phyloP scores from a whole-genome alignment of 2,797 vertebrate genomes.

The Pangasius krempfi region DNA sequence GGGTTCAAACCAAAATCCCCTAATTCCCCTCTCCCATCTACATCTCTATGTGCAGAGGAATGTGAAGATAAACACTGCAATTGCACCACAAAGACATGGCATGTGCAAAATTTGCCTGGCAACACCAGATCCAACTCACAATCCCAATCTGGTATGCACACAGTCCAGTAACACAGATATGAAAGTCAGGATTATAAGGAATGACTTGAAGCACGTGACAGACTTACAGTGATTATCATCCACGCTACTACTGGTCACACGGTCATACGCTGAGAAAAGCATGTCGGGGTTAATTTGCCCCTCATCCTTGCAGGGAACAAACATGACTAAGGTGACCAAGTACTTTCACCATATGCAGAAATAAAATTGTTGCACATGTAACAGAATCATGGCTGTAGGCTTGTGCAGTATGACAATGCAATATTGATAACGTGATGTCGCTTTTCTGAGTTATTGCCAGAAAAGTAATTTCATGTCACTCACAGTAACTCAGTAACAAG shows the following conservation, averaged over 20 bases:
- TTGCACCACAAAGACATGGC: background rate
- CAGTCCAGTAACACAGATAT: background rate
- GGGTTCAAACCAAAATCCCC: background rate
- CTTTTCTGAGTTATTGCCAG: background rate
- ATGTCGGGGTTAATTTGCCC: background rate
- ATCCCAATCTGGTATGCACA: background rate
- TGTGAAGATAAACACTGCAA: background rate
- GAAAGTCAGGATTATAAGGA: constrained; percentile 10
- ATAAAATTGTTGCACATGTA: background rate
- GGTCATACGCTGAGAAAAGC: background rate
- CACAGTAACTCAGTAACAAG: background rate
- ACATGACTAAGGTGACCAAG: background rate
- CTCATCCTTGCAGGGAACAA: background rate
- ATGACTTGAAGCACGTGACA: background rate
- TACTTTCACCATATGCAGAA: background rate
- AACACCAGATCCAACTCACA: background rate
- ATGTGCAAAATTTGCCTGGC: background rate
- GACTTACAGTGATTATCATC: background rate
- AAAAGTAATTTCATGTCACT: background rate
- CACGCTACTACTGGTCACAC: background rate
- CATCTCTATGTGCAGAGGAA: background rate
- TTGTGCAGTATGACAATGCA: background rate
- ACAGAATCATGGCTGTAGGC: background rate
- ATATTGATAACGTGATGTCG: background rate
- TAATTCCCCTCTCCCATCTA: too few species aligned